Base-by-base conservation (phyloP, 2,797 vertebrate species). In the Platalea minor region DNA sequence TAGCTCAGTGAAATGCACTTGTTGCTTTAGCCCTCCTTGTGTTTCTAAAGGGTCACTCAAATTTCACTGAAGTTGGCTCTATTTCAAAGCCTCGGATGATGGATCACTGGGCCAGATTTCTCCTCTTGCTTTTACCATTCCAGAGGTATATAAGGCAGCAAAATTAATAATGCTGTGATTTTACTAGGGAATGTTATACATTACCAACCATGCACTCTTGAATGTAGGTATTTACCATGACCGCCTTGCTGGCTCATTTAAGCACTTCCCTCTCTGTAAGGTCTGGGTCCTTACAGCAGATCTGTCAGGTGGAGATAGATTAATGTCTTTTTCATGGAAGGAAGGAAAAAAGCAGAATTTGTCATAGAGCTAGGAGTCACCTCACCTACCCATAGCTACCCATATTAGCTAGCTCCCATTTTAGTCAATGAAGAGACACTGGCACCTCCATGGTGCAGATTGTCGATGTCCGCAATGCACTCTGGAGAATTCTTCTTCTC, bases 151-250 rank as follows among this genome's bases (percentile, higher is more conserved):
- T 26, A 73, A 63, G 41, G 57, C 69, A 81, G 64, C 74, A 91
- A 94, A 96, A 94, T 89, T 96, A 94, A 95, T 85, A 95, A 96
- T 10, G 19, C 41, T 72, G 31, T 76, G 76, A 90, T 95, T 97
- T 96, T 94, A 83, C 73, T 91, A 51, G 84, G 80, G 85, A 61
- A 60, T 63, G 53, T 88, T 91, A 89, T 76, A 88, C 51, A 65
- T 82, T 80, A 93, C 48, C 64, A 70, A 39, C 60, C 60, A 85
- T 1, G 3, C 24, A 10, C 84, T 78, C 73, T 35, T 85, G 75
- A 51, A 54, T 77, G 78, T 87, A 53, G 29, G 68, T 61, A 59
- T 91, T 93, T 68, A 48, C 67, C 72, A 41, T 43, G 87, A 72
- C 17, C 1, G 21, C 68, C 64, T 95, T 53, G 56, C 54, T 92